These are phyloP conservation scores for Stenotaenia linearis DNA, from an alignment of 2,888 invertebrate genomes.

Conservation along the genomic window DNA sequence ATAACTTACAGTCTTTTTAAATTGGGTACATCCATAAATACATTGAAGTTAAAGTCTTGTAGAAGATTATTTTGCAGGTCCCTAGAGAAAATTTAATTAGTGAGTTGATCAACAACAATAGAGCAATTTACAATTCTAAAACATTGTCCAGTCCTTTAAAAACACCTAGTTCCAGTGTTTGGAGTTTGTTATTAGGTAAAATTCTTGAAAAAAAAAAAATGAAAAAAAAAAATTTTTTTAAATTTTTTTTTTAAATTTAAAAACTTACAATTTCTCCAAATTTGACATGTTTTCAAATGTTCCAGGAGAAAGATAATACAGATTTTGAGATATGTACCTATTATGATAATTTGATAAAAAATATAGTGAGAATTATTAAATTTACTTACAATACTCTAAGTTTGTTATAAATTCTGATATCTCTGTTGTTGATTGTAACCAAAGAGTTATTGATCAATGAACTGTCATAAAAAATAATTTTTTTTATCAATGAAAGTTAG, in stretches of 20 bases:
- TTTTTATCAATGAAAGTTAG: too few species aligned
- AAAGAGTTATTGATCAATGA: too few species aligned
- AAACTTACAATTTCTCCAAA: conserved; percentile 54
- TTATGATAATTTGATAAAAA: too few species aligned
- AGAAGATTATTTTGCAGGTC: conserved; percentile 53
- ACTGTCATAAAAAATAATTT: too few species aligned
- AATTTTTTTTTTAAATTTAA: too few species aligned
- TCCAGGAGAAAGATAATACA: conserved; percentile 48
- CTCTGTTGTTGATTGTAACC: too few species aligned
- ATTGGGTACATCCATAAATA: conserved; percentile 48
- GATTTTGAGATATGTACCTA: conserved; percentile 45
- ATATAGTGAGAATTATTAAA: too few species aligned
- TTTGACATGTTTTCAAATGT: conserved; percentile 50
- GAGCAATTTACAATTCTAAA: background rate
- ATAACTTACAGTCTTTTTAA: conserved; percentile 52
- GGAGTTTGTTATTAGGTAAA: background rate
- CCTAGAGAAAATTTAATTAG: conserved; percentile 44
- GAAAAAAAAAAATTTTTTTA: background rate
- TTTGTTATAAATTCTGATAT: too few species aligned
- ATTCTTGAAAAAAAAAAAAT: background rate
- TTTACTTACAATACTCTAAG: too few species aligned
- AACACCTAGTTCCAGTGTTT: background rate
- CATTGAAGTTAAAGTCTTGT: conserved; percentile 47
- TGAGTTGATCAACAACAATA: conserved; percentile 34
- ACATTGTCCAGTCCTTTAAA: conserved; percentile 10